Percentiles rank a stretch among this genome's conserved stretches.
Evolutionary conservation across 2,888 invertebrate species (phyloP).

Genomic region (Eristalis tenax): DNA sequence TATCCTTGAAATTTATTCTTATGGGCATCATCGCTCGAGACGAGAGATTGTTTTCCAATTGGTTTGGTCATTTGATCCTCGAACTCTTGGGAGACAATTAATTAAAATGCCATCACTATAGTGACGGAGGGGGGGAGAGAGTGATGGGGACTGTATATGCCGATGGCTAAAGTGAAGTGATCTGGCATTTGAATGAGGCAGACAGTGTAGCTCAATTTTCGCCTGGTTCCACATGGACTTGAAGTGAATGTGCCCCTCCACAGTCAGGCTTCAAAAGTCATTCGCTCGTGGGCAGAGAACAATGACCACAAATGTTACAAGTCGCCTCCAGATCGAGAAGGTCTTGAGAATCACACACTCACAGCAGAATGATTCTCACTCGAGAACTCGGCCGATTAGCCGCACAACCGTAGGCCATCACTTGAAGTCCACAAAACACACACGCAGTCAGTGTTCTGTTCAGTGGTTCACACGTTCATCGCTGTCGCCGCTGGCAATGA

Average conservation of each 20-base stretch:
- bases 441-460: too few species aligned
- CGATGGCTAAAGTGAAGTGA: too few species aligned
- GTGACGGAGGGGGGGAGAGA: too few species aligned
- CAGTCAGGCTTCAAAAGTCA: not conserved
- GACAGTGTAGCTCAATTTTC: too few species aligned
- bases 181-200: too few species aligned
- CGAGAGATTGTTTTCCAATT: conserved; percentile 5
- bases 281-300: not conserved
- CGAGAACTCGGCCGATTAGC: not conserved
- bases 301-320: not conserved
- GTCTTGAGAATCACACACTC: too few species aligned
- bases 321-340: not conserved
- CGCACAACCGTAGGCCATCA: not conserved
- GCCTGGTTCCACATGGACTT: too few species aligned
- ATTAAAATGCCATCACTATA: too few species aligned
- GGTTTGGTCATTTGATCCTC: not conserved
- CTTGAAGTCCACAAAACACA: not conserved
- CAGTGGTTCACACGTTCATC: not conserved
- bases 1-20: conserved; percentile 44
- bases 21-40: not conserved
- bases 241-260: too few species aligned
- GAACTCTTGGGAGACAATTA: too few species aligned
- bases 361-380: not conserved
- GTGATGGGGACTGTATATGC: too few species aligned
- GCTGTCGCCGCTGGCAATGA: conserved; percentile 1